Conservation (phyloP, 2,797 vertebrate genomes). For the Cynopterus sphinx region DNA sequence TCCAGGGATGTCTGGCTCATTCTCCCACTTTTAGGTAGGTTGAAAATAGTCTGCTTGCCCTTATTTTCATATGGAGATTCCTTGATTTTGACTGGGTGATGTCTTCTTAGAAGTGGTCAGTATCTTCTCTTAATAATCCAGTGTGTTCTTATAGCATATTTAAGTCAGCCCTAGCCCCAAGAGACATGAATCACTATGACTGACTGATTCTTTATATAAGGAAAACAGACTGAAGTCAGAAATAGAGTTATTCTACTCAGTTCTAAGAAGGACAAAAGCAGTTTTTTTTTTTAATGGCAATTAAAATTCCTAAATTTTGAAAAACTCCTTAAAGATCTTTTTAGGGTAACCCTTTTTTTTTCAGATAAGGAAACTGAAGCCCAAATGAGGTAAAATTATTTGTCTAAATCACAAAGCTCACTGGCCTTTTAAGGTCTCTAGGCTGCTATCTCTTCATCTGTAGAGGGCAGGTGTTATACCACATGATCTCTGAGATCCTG, state of each 20-base stretch:
- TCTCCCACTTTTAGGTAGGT: neutral
- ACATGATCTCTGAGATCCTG: rapidly evolving
- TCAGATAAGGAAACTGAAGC: neutral
- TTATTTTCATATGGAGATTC: neutral
- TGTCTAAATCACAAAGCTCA: neutral
- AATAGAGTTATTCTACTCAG: conserved; percentile 1
- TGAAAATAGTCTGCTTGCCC: neutral
- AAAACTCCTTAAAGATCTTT: neutral
- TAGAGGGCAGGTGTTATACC: neutral
- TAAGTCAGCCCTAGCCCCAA: neutral
- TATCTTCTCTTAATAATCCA: neutral
- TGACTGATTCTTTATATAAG: neutral
- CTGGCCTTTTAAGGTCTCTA: neutral
- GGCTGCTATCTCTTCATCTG: neutral
- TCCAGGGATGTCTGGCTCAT: neutral
- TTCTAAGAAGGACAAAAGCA: neutral
- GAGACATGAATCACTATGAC: neutral
- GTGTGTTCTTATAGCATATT: neutral
- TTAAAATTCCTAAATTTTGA: neutral
- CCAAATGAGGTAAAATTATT: neutral
- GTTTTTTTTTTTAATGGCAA: neutral
- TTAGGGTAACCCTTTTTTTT: neutral
- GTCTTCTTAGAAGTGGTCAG: neutral
- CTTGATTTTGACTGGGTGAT: neutral
- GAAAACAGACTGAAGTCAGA: neutral